Percentiles rank a stretch among this genome's conserved stretches.
phyloP scores from a whole-genome alignment of 2,888 invertebrate species.

The Plagodis dolabraria region DNA sequence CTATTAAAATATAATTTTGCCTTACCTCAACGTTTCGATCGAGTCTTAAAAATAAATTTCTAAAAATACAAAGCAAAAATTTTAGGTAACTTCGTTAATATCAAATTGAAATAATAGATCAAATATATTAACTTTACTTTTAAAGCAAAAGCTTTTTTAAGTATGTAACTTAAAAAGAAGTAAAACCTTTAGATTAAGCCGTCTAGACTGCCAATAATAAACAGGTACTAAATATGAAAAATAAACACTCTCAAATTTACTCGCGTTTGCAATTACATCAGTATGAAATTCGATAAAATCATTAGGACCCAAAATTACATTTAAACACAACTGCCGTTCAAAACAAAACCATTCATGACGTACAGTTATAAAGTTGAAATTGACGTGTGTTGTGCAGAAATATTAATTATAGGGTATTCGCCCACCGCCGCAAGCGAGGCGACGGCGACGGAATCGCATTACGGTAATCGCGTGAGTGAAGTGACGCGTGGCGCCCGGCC shows the following conservation, averaged over 20 bases:
- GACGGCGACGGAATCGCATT: constrained; percentile 50
- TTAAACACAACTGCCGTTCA: not conserved
- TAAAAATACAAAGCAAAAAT: too few relatives aligned
- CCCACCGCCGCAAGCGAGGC: constrained; percentile 47
- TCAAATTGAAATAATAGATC: too few relatives aligned
- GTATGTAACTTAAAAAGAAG: too few relatives aligned
- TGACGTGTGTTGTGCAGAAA: constrained; percentile 17
- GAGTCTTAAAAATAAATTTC: too few relatives aligned
- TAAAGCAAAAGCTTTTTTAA: too few relatives aligned
- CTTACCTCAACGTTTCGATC: too few relatives aligned
- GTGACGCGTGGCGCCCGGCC: constrained; percentile 49
- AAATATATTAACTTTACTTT: too few relatives aligned
- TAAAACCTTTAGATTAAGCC: too few relatives aligned
- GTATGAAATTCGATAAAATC: constrained; percentile 17
- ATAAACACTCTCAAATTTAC: constrained; percentile 8
- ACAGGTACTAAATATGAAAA: not conserved
- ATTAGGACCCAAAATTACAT: constrained; percentile 6
- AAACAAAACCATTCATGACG: constrained; percentile 1
- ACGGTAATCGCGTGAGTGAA: constrained; percentile 62
- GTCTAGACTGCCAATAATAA: too few relatives aligned
- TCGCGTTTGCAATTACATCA: constrained; percentile 8
- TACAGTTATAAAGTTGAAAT: constrained; percentile 2
- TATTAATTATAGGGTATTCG: constrained; percentile 51
- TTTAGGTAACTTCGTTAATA: too few relatives aligned
- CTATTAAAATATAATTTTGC: too few relatives aligned